These are phyloP conservation scores for Sebastes flavidus DNA, from an alignment of 2,797 vertebrate genomes.

Conservation along the genomic window DNA sequence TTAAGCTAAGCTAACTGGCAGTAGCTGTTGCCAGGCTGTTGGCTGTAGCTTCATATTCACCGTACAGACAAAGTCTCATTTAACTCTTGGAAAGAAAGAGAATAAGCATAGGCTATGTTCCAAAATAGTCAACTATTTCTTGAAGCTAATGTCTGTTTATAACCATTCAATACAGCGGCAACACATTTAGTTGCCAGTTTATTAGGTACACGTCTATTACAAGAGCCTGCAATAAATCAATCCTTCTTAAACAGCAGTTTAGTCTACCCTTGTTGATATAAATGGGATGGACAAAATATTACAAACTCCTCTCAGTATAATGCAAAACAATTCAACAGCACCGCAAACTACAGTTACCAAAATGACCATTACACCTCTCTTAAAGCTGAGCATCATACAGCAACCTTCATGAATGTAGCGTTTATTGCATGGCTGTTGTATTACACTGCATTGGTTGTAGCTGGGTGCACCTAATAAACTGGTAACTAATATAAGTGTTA, in stretches of 20 bases:
- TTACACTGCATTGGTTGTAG: neutral
- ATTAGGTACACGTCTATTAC: neutral
- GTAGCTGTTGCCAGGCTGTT: too few relatives aligned
- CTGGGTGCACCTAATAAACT: neutral
- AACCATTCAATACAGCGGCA: neutral
- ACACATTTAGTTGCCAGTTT: neutral
- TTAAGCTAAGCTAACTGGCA: neutral
- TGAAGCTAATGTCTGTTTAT: neutral
- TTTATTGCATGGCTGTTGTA: neutral
- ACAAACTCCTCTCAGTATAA: neutral
- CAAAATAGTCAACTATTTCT: neutral
- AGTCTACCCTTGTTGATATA: rapidly evolving
- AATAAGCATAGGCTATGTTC: neutral
- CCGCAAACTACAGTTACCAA: neutral
- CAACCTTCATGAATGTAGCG: too few relatives aligned
- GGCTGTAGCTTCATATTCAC: neutral
- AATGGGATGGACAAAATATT: neutral
- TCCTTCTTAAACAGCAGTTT: neutral
- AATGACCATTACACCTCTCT: neutral
- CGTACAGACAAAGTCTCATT: neutral
- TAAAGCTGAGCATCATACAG: neutral
- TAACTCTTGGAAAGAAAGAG: neutral
- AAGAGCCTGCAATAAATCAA: neutral
- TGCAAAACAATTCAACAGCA: neutral
- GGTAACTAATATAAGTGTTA: neutral